Conservation (phyloP, 2,797 vertebrate genomes). For the Argyrosomus regius region DNA sequence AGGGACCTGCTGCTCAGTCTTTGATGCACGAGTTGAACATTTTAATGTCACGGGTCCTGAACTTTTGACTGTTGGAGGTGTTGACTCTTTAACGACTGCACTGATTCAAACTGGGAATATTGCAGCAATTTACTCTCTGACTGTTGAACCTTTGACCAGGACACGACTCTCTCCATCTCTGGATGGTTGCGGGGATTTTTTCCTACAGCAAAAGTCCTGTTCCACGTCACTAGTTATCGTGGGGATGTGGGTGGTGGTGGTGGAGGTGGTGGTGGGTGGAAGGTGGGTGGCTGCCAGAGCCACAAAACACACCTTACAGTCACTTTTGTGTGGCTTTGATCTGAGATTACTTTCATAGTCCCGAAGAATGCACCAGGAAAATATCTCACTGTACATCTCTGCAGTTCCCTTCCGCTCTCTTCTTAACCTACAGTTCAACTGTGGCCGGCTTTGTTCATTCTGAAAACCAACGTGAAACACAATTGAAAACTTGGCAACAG, state of each 20-base stretch:
- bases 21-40: too few relatives aligned
- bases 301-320: constrained; percentile 42
- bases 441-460: constrained; percentile 66
- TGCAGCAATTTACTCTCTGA: too few relatives aligned
- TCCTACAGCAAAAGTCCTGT: background rate
- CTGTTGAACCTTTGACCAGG: too few relatives aligned
- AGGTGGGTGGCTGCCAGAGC: constrained; percentile 5
- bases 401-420: constrained; percentile 61
- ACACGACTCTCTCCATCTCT: too few relatives aligned
- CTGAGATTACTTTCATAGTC: constrained; percentile 65
- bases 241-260: constrained; percentile 12
- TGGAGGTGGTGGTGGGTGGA: background rate
- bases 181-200: too few relatives aligned
- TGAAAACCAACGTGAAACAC: constrained; percentile 67
- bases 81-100: too few relatives aligned
- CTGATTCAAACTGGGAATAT: too few relatives aligned
- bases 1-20: too few relatives aligned
- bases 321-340: constrained; percentile 63
- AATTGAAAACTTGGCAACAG: constrained; percentile 70
- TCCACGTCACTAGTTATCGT: background rate
- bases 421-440: constrained; percentile 65
- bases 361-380: constrained; percentile 41
- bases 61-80: background rate
- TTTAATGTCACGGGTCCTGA: too few relatives aligned
- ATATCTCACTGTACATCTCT: constrained; percentile 71